Base-by-base conservation (phyloP, 2,888 invertebrate genomes). In the Calliopum simillimum region DNA sequence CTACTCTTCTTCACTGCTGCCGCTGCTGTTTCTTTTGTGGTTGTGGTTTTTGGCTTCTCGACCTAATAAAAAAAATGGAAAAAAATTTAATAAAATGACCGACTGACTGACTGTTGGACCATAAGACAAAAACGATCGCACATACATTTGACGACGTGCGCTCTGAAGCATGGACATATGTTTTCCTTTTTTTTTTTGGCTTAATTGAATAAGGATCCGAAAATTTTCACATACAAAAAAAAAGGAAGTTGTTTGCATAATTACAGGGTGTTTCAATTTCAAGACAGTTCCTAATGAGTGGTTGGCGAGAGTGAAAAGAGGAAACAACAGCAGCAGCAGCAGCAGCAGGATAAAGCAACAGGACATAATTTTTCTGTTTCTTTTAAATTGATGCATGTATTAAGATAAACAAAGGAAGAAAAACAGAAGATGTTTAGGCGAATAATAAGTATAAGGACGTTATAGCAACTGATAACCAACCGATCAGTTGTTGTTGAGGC, bases 401-500 rank as follows among this genome's bases (percentile, higher is more conserved):
- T 46, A 16, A 44, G 66, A 66, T 66, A 66, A 66, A 21, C 21
- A 56, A 23, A 21, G 11, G 51, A 13, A 56, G 55, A 66, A 25
- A 25, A 16, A 61, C n/a, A n/a, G n/a, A n/a, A n/a, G n/a, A n/a
- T n/a, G n/a, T n/a, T n/a, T n/a, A n/a, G n/a, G n/a, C n/a, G n/a
- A n/a, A n/a, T n/a, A n/a, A n/a, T n/a, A n/a, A n/a, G n/a, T n/a
- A 58, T 1, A 61, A 56, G 4, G 5, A 3, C 25, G 25, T 4
- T 25, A 25, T 2, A 4, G 5, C 33, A 33, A 33, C 44, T 56
- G 56, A 66, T 66, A 66, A 46, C 56, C 66, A 66, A 46, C 56
- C 66, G 56, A 66, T 66, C 66, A 53, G 47, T 64, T 64, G 47
- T 64, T 64, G 64, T 51, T 33, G 51, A 64, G 49, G 64, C 51